These are phyloP conservation scores for Chamaetylas fuelleborni DNA, from an alignment of 2,113 vertebrate genomes.

Conservation along the genomic window DNA sequence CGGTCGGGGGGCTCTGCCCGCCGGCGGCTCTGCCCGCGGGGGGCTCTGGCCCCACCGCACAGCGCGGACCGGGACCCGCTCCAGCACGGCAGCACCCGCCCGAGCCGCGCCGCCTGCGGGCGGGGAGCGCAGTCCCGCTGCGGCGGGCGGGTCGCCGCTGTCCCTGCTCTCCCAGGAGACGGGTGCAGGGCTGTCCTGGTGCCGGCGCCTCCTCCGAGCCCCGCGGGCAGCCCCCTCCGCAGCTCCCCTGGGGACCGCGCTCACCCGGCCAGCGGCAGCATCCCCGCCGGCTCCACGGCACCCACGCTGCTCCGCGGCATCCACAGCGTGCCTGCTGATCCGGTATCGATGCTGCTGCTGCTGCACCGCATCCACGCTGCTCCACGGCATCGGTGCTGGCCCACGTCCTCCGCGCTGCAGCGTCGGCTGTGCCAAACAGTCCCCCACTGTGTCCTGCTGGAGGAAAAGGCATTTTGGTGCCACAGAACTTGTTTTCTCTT, in stretches of 20 bases:
- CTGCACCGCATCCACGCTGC: not conserved
- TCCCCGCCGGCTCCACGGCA: not conserved
- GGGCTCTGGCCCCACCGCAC: not conserved
- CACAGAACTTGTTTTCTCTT: not conserved
- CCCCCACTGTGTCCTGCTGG: not conserved
- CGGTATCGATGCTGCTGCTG: not conserved
- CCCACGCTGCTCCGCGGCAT: not conserved
- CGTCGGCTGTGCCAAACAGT: not conserved
- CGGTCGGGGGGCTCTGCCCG: not conserved
- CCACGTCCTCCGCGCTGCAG: not conserved
- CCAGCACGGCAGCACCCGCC: not conserved
- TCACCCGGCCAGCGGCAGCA: not conserved
- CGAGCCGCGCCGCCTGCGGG: not conserved
- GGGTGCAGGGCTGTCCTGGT: too few species aligned
- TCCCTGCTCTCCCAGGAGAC: not conserved
- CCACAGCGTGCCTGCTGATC: not conserved
- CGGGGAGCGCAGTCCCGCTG: not conserved
- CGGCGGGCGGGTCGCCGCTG: not conserved
- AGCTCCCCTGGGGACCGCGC: rapidly evolving
- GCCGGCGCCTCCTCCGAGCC: not conserved
- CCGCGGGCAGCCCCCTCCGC: not conserved
- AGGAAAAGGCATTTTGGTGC: not conserved
- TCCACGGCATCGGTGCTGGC: not conserved
- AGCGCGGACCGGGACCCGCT: too few species aligned
- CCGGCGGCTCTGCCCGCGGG: not conserved